Conservation (phyloP, 2,113 vertebrate genomes). For the Arizona elegans region DNA sequence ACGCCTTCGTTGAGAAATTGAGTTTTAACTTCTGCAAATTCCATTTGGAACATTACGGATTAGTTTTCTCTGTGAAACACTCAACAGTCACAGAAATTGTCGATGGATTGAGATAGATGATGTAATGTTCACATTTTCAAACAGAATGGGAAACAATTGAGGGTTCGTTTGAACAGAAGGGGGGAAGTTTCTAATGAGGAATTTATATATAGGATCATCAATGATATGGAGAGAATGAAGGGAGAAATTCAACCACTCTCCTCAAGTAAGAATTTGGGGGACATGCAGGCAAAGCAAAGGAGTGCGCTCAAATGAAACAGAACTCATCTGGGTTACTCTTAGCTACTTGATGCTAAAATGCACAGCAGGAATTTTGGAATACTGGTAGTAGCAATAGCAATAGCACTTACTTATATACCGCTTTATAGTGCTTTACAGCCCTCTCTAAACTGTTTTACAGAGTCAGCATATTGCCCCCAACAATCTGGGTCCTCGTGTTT, state of each 20-base stretch:
- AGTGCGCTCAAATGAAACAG: not conserved
- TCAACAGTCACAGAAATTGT: conserved; percentile 43
- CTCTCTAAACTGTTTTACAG: too few species aligned
- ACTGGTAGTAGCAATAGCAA: not conserved
- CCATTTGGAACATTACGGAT: conserved; percentile 40
- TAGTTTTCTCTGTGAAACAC: conserved; percentile 32
- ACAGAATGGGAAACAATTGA: conserved; percentile 37
- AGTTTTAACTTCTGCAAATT: not conserved
- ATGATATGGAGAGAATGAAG: not conserved
- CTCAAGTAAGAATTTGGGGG: not conserved
- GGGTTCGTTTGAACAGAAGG: not conserved
- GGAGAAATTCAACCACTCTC: not conserved
- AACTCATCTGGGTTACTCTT: not conserved
- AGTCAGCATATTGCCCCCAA: too few species aligned
- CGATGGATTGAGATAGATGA: conserved; percentile 30
- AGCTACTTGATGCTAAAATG: not conserved
- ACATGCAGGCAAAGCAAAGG: not conserved
- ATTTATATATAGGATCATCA: not conserved
- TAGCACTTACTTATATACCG: too few species aligned
- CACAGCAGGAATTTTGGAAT: not conserved
- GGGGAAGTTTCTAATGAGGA: not conserved
- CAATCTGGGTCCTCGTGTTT: not conserved
- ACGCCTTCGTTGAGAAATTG: conserved; percentile 10
- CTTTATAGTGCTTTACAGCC: too few species aligned
- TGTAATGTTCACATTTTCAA: conserved; percentile 48